Percentiles rank a stretch among this genome's conserved stretches.
Evolutionary conservation across 2,797 vertebrate genomes (phyloP).

Genomic region (Chelidonichthys spinosus): DNA sequence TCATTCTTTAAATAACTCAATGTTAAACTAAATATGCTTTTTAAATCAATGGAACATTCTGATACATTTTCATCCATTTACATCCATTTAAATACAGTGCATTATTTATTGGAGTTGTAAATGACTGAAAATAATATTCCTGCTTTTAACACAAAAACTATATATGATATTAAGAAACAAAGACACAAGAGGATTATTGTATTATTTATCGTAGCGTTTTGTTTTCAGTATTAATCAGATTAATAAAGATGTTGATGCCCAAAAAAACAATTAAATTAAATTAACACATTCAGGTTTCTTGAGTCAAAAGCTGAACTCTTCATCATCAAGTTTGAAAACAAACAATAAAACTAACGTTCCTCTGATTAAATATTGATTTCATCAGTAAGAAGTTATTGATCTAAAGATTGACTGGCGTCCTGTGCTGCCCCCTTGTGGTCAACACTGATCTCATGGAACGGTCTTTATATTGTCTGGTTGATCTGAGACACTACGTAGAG

Average conservation of each 20-base stretch:
- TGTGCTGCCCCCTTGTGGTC: background rate
- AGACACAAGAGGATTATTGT: too few relatives aligned
- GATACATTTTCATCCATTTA: background rate
- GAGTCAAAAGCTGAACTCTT: background rate
- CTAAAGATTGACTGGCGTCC: background rate
- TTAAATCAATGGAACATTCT: background rate
- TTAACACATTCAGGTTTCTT: background rate
- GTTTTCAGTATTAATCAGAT: too few relatives aligned
- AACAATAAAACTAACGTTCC: background rate
- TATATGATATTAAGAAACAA: too few relatives aligned
- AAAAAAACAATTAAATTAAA: background rate
- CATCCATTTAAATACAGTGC: background rate
- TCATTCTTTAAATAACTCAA: background rate
- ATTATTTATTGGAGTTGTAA: background rate
- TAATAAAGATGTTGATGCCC: background rate
- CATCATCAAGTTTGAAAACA: background rate
- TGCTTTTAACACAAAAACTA: too few relatives aligned
- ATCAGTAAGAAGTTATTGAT: background rate
- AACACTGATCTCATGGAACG: background rate
- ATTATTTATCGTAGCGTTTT: too few relatives aligned
- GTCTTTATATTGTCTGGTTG: background rate
- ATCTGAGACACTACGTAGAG: background rate
- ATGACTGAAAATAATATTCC: too few relatives aligned
- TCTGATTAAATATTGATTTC: background rate
- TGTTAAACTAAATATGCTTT: background rate